Evolutionary conservation across 2,113 vertebrate species (phyloP).

Genomic region (Neoarius graeffei): DNA sequence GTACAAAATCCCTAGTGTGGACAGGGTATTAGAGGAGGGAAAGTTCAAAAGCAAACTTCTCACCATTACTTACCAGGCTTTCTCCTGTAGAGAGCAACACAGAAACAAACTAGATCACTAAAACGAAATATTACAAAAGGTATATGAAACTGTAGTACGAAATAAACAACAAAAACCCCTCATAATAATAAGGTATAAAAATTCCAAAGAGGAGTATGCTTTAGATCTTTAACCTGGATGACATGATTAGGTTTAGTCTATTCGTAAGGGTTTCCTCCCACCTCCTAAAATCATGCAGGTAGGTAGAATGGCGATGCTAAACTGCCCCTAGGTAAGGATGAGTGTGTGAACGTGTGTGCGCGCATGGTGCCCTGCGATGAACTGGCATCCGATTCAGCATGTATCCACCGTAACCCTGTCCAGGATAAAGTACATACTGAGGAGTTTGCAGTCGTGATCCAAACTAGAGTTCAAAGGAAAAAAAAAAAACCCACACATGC

Average conservation of each 20-base stretch:
- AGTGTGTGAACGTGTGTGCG: no score
- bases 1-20: no score
- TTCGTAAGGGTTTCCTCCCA: background rate
- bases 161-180: no score
- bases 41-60: conserved; percentile 36
- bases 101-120: conserved; percentile 21
- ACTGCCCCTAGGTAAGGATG: background rate
- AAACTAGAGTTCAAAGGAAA: background rate
- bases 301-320: background rate
- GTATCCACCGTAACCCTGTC: background rate
- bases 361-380: no score
- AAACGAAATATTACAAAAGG: background rate
- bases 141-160: background rate
- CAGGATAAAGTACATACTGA: background rate
- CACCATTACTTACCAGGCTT: conserved; percentile 50
- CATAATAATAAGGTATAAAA: background rate
- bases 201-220: background rate
- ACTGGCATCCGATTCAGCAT: background rate
- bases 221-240: background rate
- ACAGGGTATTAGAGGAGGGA: conserved; percentile 61
- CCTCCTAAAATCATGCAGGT: background rate
- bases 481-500: background rate
- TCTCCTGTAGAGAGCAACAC: conserved; percentile 44
- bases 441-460: background rate
- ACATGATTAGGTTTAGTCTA: background rate